phyloP scores from a whole-genome alignment of 64 coral and sea anemone species.

The Dendrophyllia cribrosa region DNA sequence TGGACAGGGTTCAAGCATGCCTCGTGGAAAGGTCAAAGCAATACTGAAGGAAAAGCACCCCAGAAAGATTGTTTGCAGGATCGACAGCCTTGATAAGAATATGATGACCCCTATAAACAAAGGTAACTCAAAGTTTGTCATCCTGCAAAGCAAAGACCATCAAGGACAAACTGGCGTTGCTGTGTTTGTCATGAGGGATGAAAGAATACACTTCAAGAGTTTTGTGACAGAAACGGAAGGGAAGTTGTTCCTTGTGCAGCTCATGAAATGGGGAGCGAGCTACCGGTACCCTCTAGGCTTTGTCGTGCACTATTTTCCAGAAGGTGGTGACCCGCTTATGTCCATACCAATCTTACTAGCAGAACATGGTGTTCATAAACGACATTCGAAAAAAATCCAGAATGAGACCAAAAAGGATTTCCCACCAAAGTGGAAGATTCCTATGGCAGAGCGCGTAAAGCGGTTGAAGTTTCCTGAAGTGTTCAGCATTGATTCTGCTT shows the following conservation, averaged over 20 bases:
- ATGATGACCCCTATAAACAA: conserved; percentile 92
- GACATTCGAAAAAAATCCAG: conserved; percentile 37
- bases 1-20: neutral
- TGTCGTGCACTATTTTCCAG: conserved; percentile 75
- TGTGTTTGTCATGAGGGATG: conserved; percentile 70
- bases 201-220: conserved; percentile 44
- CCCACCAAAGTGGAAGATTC: conserved; percentile 71
- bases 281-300: conserved; percentile 94
- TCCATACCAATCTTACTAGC: conserved; percentile 73
- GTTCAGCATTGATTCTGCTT: conserved; percentile 50
- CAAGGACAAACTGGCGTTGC: conserved; percentile 81
- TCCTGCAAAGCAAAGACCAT: conserved; percentile 86
- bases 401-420: conserved; percentile 58
- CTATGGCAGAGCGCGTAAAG: conserved; percentile 57
- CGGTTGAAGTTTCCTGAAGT: neutral
- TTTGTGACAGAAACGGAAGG: conserved; percentile 78
- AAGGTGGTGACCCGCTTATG: conserved; percentile 24
- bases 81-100: conserved; percentile 73
- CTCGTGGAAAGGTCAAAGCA: conserved; percentile 77
- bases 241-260: conserved; percentile 90
- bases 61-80: conserved; percentile 81
- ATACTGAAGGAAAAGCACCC: conserved; percentile 80
- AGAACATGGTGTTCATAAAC: conserved; percentile 72
- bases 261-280: conserved; percentile 92
- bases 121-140: conserved; percentile 83